Base-by-base conservation (phyloP, 2,113 vertebrate genomes). In the Crotalus tigris region DNA sequence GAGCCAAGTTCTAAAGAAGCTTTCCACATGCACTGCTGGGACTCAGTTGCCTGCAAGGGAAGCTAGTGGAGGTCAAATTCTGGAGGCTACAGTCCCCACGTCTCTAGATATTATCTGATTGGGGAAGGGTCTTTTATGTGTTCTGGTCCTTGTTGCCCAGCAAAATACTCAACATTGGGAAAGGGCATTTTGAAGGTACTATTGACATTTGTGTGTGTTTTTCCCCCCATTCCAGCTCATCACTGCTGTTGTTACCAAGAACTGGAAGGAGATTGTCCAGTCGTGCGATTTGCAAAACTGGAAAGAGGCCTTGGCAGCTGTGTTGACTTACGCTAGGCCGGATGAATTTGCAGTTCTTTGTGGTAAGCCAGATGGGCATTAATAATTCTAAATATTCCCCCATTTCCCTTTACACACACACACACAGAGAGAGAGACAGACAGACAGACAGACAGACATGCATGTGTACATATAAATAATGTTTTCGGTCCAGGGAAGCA, bases 311-410 rank as follows among this genome's bases (percentile, higher is more conserved):
- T 96, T 99, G 95, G 99, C 99, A 95, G 99, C 99, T 6, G 98
- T 99, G 87, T 97, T 99, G 97, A 99, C 99, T 93, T 99, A 99
- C 0, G 98, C 99, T 53, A 98, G 97, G 93, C 98, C 98, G 2
- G 98, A 99, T n/a, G 99, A 99, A 95, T 99, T 99, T 96, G 98
- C 98, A 33, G 93, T 98, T n/a, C 98, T 99, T 23, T 99, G 99
- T 0, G 98, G 99, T 99, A 93, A 97, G 98, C 89, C 94, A 53
- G 29, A n/a, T 13, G 10, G 88, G 12, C 53, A 24, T 19, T 10
- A n/a, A 21, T 26, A 53, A 39, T 24, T 53, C 21, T 33, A 23
- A 92, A 69, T 92, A 21, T 61, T 86, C 0, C 3, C 0, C 7
- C 91, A 9, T 12, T 49, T 49, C 46, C 46, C 46, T 49, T 49